A percentile compares a stretch with the other conserved stretches of the same genome.
Evolutionary conservation across 2,113 vertebrate genomes (phyloP).

Genomic region (Caracal caracal): DNA sequence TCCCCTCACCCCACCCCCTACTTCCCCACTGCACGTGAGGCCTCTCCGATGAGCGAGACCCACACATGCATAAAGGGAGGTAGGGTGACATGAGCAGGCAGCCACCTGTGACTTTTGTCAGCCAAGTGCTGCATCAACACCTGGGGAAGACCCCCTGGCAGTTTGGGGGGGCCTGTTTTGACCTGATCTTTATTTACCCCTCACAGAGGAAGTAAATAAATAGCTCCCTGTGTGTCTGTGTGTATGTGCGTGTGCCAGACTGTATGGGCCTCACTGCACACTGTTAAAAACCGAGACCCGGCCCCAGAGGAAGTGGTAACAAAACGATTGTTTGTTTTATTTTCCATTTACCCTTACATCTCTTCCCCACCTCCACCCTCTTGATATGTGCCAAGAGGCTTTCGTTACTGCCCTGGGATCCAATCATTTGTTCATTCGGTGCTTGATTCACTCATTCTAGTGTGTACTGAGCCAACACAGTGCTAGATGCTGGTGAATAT

Average conservation of each 20-base stretch:
- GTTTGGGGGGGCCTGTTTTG: slow-evolving; percentile 75
- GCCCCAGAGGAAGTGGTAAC: slow-evolving; percentile 77
- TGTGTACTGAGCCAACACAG: not conserved
- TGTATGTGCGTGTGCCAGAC: not conserved
- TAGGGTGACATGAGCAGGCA: not conserved
- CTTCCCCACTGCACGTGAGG: not conserved
- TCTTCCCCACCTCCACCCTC: not conserved
- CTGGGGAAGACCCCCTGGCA: slow-evolving; percentile 74
- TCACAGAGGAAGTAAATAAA: slow-evolving; percentile 81
- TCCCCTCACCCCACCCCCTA: not conserved
- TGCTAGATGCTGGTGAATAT: rapidly evolving
- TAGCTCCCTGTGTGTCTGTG: slow-evolving; percentile 58
- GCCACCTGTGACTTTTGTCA: slow-evolving; percentile 67
- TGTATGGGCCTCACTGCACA: not conserved
- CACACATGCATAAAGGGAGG: slow-evolving; percentile 35
- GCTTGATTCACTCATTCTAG: not conserved
- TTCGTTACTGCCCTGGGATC: not conserved
- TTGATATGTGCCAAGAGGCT: not conserved
- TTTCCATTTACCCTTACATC: slow-evolving; percentile 59
- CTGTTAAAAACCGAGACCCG: slow-evolving; percentile 65
- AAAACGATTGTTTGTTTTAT: slow-evolving; percentile 62
- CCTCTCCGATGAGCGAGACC: not conserved
- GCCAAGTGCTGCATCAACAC: slow-evolving; percentile 49
- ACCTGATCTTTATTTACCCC: slow-evolving; percentile 73
- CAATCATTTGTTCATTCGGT: not conserved